phyloP scores from a whole-genome alignment of 2,113 vertebrate genomes.

The Chauna torquata region DNA sequence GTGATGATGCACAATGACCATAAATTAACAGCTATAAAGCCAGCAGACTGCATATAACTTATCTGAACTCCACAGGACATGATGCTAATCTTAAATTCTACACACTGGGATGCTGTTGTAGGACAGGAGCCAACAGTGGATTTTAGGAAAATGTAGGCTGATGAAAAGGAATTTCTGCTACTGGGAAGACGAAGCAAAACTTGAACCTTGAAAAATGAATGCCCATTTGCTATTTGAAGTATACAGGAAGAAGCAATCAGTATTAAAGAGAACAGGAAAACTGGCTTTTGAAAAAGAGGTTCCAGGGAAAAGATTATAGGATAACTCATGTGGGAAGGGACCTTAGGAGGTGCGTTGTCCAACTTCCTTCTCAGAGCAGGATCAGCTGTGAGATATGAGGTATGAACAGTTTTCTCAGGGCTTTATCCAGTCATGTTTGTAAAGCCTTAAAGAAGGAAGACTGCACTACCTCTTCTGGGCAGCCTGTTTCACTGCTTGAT shows the following conservation, averaged over 20 bases:
- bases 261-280: not conserved
- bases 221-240: not conserved
- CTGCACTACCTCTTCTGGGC: not conserved
- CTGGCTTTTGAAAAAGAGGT: not conserved
- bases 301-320: not conserved
- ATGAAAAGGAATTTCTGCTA: not conserved
- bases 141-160: not conserved
- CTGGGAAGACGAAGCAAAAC: not conserved
- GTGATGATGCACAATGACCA: not conserved
- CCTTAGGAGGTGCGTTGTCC: not conserved
- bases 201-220: not conserved
- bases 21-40: not conserved
- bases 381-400: not conserved
- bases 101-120: not conserved
- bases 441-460: not conserved
- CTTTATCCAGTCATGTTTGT: not conserved
- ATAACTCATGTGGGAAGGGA: not conserved
- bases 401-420: not conserved
- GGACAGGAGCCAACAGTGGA: not conserved
- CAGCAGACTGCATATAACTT: not conserved
- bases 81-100: not conserved
- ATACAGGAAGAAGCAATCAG: not conserved
- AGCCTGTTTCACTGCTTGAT: not conserved
- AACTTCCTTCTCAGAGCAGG: not conserved
- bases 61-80: not conserved